A percentile compares a stretch with the other conserved stretches of the same genome.
These are phyloP conservation scores for Diachasma alloeum DNA, from an alignment of 1,140 invertebrate genomes.

Conservation along the genomic window DNA sequence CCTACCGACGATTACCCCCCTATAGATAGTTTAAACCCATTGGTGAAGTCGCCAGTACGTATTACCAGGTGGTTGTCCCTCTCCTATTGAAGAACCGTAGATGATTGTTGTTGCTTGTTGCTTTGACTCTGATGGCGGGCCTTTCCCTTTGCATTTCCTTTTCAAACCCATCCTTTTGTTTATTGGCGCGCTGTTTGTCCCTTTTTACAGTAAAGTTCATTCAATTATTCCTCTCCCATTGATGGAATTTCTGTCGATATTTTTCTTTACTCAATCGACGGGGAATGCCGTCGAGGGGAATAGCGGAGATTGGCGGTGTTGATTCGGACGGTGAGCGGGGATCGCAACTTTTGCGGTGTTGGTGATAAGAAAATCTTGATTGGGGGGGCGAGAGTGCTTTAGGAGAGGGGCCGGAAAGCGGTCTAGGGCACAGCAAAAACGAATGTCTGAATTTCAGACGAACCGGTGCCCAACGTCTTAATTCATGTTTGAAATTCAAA, in stretches of 20 bases:
- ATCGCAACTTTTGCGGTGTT: too few species aligned
- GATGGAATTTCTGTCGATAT: neutral
- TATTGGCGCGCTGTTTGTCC: neutral
- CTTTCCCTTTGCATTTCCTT: conserved; percentile 9
- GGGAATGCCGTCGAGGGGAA: neutral
- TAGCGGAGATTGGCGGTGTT: too few species aligned
- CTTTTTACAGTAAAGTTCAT: conserved; percentile 4
- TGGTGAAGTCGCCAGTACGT: neutral
- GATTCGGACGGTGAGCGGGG: too few species aligned
- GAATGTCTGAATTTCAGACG: too few species aligned
- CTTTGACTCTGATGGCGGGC: neutral
- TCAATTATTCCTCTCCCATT: conserved; percentile 1
- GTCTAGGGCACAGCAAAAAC: too few species aligned
- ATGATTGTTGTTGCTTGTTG: neutral
- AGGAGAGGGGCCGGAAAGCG: too few species aligned
- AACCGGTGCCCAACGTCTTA: too few species aligned
- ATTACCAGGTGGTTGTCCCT: conserved; percentile 4
- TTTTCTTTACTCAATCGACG: neutral
- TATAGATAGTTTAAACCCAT: neutral
- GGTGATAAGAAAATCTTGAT: too few species aligned
- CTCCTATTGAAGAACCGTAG: neutral
- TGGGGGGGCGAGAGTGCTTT: too few species aligned
- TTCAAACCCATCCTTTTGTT: neutral
- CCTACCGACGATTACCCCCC: conserved; percentile 26
- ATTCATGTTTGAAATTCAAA: too few species aligned